phyloP scores from a whole-genome alignment of 2,797 vertebrate genomes.

The Merluccius polli region DNA sequence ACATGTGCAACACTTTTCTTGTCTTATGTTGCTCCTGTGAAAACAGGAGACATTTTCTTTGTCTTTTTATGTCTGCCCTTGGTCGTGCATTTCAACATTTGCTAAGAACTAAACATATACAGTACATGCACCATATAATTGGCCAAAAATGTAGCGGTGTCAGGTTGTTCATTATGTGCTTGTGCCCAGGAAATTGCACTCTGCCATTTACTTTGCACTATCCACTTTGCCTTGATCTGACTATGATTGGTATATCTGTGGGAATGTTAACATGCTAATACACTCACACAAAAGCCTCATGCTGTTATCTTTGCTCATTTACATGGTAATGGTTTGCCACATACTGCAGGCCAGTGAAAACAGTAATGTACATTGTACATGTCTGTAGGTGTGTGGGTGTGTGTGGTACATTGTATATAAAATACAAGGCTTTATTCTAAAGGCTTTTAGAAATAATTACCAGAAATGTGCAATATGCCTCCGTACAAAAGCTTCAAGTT shows the following conservation, averaged over 20 bases:
- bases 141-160: too few relatives aligned
- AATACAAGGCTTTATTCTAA: neutral
- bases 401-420: neutral
- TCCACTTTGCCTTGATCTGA: neutral
- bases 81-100: too few relatives aligned
- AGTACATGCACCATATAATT: too few relatives aligned
- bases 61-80: too few relatives aligned
- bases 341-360: constrained; percentile 45
- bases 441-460: too few relatives aligned
- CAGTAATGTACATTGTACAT: constrained; percentile 16
- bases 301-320: constrained; percentile 36
- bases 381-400: constrained; percentile 8
- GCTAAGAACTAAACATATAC: too few relatives aligned
- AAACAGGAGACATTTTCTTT: too few relatives aligned
- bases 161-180: too few relatives aligned
- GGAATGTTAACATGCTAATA: neutral
- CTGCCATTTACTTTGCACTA: neutral
- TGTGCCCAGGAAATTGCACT: too few relatives aligned
- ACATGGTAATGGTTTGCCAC: constrained; percentile 39
- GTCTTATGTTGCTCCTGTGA: too few relatives aligned
- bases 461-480: neutral
- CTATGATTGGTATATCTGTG: neutral
- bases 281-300: constrained; percentile 14
- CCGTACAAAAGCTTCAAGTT: neutral
- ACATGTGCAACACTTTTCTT: too few relatives aligned